Base-by-base conservation (phyloP, 1,140 invertebrate species). In the Dendrolimus kikuchii region DNA sequence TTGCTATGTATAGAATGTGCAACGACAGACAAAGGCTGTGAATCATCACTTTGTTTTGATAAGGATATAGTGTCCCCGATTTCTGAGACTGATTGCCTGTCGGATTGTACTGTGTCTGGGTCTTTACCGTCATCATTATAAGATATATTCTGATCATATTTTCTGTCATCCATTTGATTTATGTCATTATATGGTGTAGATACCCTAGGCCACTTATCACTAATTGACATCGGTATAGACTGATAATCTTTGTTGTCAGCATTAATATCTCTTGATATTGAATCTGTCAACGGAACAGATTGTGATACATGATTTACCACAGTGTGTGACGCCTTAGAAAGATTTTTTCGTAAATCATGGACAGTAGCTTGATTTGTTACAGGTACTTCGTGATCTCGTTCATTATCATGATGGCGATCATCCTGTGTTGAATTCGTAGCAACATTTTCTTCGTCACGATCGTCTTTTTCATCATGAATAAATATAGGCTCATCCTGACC, bases 11-110 rank as follows among this genome's bases (percentile, higher is more conserved):
- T 53, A 5, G 80, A 79, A 55, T 83, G 70, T 54, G 81, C 79
- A 9, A 80, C 72, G 3, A 86, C 82, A 36, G 80, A 83, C 36
- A 85, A 55, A 38, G 79, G 73, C 57, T 82, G 81, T 4, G 82
- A 84, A 51, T 86, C 82, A 48, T 86, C 82, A 63, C 82, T 86
- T 62, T 83, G 79, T 65, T 86, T 86, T 0, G 76, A 81, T 36
- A 83, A 47, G 36, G 80, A 83, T 60, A 79, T 74, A 7, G 71
- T 62, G 59, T 85, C 81, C 42, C 65, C 75, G 47, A 74, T 53
- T 74, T 85, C 81, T 10, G 80, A 83, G 5, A 71, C 51, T 7
- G 81, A 83, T 55, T 69, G 72, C 5, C 74, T 60, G 50, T 79
- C 74, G 7, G 78, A 81, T 9, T 73, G 71, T 40, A 73, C 56